Evolutionary conservation across 2,888 invertebrate genomes (phyloP).

Genomic region (Lithophane socia): DNA sequence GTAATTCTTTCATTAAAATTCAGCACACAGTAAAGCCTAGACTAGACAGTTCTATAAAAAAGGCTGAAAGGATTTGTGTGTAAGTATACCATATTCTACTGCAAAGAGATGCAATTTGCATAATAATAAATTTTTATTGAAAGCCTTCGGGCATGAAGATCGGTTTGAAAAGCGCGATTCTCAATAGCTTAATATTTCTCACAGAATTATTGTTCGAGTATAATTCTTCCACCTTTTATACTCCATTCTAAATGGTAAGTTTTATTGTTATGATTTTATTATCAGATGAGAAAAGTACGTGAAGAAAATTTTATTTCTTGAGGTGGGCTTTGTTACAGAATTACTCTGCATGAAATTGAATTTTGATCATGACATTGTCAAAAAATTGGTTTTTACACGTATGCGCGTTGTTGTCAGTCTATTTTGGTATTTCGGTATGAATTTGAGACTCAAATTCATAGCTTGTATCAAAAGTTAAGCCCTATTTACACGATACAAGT

Average conservation of each 20-base stretch:
- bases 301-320: slow-evolving; percentile 50
- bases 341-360: slow-evolving; percentile 53
- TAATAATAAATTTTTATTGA: slow-evolving; percentile 87
- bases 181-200: slow-evolving; percentile 69
- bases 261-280: slow-evolving; percentile 65
- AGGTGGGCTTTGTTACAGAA: slow-evolving; percentile 34
- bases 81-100: slow-evolving; percentile 75
- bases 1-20: slow-evolving; percentile 51
- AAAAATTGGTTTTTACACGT: slow-evolving; percentile 2
- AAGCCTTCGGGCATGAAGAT: slow-evolving; percentile 74
- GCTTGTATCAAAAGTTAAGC: not conserved
- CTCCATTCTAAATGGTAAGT: slow-evolving; percentile 57
- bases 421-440: not conserved
- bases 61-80: slow-evolving; percentile 77
- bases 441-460: not conserved
- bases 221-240: slow-evolving; percentile 44
- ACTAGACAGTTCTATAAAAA: slow-evolving; percentile 63
- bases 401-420: too few species aligned
- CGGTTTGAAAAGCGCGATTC: slow-evolving; percentile 75
- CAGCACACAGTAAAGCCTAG: slow-evolving; percentile 55
- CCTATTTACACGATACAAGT: not conserved
- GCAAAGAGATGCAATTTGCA: slow-evolving; percentile 87
- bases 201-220: slow-evolving; percentile 54
- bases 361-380: slow-evolving; percentile 40
- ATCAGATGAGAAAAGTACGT: slow-evolving; percentile 55